Evolutionary conservation across 2,797 vertebrate species (phyloP).

Genomic region (Brachyrhaphis roseni): DNA sequence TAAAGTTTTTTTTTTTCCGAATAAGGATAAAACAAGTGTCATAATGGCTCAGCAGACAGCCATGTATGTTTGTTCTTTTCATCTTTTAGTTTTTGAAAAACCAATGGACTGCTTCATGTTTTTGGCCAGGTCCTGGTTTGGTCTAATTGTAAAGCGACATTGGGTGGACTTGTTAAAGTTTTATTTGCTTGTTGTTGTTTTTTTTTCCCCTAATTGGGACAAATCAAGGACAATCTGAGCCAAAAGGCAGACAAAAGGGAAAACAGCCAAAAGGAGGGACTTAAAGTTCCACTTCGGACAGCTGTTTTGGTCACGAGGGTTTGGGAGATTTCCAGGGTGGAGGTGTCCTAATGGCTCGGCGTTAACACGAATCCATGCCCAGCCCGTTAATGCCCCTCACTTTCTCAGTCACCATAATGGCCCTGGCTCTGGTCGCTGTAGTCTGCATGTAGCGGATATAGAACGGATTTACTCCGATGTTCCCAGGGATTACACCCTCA

Average conservation of each 20-base stretch:
- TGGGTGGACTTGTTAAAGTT: slow-evolving; percentile 36
- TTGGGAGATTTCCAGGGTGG: slow-evolving; percentile 72
- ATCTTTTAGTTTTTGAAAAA: background rate
- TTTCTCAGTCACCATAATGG: slow-evolving; percentile 65
- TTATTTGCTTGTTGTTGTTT: background rate
- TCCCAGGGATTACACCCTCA: slow-evolving; percentile 75
- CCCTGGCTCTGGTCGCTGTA: slow-evolving; percentile 53
- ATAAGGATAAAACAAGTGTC: too few species aligned
- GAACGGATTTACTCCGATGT: slow-evolving; percentile 75
- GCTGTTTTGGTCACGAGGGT: slow-evolving; percentile 53
- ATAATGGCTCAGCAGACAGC: background rate
- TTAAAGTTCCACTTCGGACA: slow-evolving; percentile 69
- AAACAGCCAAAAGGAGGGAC: slow-evolving; percentile 55
- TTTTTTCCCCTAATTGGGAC: slow-evolving; percentile 20
- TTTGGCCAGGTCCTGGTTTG: slow-evolving; percentile 32
- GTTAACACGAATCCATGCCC: slow-evolving; percentile 72
- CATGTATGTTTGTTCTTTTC: background rate
- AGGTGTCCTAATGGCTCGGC: slow-evolving; percentile 74
- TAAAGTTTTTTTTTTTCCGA: too few species aligned
- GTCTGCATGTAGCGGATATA: slow-evolving; percentile 73
- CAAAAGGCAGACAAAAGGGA: slow-evolving; percentile 1
- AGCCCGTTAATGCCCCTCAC: slow-evolving; percentile 67
- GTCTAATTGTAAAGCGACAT: slow-evolving; percentile 32
- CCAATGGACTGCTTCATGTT: background rate
- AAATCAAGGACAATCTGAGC: slow-evolving; percentile 59